Conservation (phyloP, 2,888 invertebrate species). For the Epirrita christyi region DNA sequence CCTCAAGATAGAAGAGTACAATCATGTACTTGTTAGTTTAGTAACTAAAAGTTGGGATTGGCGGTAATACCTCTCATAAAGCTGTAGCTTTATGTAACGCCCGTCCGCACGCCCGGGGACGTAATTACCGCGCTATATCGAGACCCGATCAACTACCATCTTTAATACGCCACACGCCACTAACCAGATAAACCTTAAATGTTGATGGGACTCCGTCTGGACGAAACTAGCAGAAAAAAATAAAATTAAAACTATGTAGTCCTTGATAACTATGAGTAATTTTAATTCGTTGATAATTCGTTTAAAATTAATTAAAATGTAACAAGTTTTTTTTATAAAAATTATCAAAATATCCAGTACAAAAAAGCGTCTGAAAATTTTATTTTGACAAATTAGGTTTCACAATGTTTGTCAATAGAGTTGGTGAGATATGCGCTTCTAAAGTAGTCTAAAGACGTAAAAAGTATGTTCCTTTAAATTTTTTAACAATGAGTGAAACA, state of each 20-base stretch:
- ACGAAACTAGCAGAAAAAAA: conserved; percentile 33
- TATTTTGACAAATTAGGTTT: too few species aligned
- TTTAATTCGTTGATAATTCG: too few species aligned
- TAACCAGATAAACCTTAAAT: conserved; percentile 70
- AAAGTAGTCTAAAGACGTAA: too few species aligned
- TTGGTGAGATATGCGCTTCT: too few species aligned
- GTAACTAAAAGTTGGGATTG: conserved; percentile 7
- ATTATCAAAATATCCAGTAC: too few species aligned
- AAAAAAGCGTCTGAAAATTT: too few species aligned
- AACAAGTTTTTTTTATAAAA: too few species aligned
- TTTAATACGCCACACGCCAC: conserved; percentile 68
- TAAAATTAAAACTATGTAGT: conserved; percentile 12
- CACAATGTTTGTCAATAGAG: too few species aligned
- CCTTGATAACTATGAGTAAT: neutral
- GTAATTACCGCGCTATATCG: conserved; percentile 65
- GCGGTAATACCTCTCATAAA: conserved; percentile 42
- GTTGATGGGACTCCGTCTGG: conserved; percentile 59
- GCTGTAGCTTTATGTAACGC: conserved; percentile 57
- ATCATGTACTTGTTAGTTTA: neutral
- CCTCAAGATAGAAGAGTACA: too few species aligned
- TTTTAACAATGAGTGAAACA: too few species aligned
- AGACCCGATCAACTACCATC: conserved; percentile 66
- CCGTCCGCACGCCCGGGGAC: conserved; percentile 46
- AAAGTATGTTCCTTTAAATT: too few species aligned
- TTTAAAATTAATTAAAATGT: too few species aligned